Percentiles rank a stretch among this genome's conserved stretches.
Conservation (phyloP, 2,888 invertebrate genomes). For the Tillus elongatus region DNA sequence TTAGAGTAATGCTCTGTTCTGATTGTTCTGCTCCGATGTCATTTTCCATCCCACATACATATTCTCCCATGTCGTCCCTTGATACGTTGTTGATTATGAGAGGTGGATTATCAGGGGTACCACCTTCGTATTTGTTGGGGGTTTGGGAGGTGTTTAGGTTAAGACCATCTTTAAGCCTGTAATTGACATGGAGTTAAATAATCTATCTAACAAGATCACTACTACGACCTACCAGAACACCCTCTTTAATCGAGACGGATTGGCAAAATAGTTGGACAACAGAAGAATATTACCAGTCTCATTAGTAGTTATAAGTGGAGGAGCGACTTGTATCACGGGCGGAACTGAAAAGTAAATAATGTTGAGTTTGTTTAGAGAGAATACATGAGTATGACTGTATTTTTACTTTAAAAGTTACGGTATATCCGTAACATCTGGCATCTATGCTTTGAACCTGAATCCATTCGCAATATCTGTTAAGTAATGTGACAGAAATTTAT, state of each 20-base stretch:
- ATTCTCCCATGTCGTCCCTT: conserved; percentile 74
- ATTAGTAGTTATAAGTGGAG: conserved; percentile 66
- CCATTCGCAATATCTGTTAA: too few species aligned
- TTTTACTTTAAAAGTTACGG: not conserved
- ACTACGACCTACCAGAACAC: conserved; percentile 75
- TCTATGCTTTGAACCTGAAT: too few species aligned
- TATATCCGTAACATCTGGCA: not conserved
- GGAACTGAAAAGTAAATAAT: conserved; percentile 66
- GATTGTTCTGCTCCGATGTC: conserved; percentile 67
- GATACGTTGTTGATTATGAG: conserved; percentile 68
- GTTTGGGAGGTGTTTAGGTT: conserved; percentile 50
- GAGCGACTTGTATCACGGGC: conserved; percentile 69
- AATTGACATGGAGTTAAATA: too few species aligned
- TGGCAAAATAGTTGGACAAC: conserved; percentile 75
- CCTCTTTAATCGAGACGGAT: conserved; percentile 67
- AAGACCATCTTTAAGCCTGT: conserved; percentile 65
- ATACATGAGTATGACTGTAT: not conserved
- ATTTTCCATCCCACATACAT: conserved; percentile 74
- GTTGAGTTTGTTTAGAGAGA: not conserved
- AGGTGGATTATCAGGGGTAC: conserved; percentile 63
- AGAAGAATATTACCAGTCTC: conserved; percentile 60
- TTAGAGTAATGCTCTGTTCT: conserved; percentile 63
- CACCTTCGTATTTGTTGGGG: conserved; percentile 62
- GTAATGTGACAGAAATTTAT: too few species aligned
- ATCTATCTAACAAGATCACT: too few species aligned